Conservation (phyloP, 2,113 vertebrate genomes). For the Marmota flaviventris region DNA sequence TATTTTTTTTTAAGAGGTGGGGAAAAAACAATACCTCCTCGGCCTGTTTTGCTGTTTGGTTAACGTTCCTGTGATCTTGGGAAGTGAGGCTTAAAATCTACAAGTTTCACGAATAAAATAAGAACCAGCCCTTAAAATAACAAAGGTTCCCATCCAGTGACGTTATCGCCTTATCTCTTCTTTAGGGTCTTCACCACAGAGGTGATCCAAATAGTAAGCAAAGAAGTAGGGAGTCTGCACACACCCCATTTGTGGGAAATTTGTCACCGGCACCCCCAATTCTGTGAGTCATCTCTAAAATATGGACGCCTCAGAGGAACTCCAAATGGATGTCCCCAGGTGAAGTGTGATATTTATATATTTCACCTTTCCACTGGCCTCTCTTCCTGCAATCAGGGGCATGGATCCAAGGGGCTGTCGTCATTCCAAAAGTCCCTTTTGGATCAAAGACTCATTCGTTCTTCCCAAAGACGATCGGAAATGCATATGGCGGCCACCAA, state of each 20-base stretch:
- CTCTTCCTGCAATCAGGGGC: accelerated
- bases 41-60: not conserved
- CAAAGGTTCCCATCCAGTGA: too few species aligned
- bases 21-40: too few species aligned
- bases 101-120: not conserved
- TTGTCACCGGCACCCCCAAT: not conserved
- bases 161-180: not conserved
- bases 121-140: not conserved
- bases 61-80: not conserved
- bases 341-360: accelerated
- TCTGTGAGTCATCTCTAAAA: not conserved
- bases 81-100: not conserved
- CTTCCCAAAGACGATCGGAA: not conserved
- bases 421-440: accelerated
- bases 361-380: accelerated
- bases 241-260: accelerated
- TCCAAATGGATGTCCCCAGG: not conserved
- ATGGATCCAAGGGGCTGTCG: accelerated
- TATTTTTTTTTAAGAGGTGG: not conserved
- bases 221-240: accelerated
- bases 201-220: accelerated
- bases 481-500: not conserved
- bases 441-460: accelerated
- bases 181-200: accelerated
- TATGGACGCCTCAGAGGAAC: accelerated